phyloP scores from a whole-genome alignment of 2,888 invertebrate genomes.

The Therioaphis trifolii region DNA sequence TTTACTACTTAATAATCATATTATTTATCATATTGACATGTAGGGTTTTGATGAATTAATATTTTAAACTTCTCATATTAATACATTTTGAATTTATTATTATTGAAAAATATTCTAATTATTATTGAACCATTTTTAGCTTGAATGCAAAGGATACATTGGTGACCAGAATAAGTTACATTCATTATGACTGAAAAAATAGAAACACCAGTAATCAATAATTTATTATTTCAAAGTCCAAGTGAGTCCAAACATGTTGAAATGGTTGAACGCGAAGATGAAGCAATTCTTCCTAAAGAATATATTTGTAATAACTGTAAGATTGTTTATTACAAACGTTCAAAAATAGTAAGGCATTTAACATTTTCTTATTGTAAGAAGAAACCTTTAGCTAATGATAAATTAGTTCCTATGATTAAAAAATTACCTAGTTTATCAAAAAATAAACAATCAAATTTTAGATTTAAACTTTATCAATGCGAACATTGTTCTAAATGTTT shows the following conservation, averaged over 20 bases:
- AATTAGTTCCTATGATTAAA: constrained; percentile 39
- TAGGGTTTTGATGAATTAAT: neutral
- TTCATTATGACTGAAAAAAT: neutral
- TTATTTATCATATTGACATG: too few relatives aligned
- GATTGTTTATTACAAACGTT: constrained; percentile 24
- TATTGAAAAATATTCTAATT: neutral
- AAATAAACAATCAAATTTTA: constrained; percentile 22
- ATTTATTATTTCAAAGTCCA: constrained; percentile 21
- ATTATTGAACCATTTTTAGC: constrained; percentile 13
- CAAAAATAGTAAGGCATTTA: constrained; percentile 42
- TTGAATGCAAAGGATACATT: constrained; percentile 30
- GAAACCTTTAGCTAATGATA: neutral
- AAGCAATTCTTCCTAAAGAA: constrained; percentile 25
- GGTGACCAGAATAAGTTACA: constrained; percentile 28
- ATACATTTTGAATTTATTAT: too few relatives aligned
- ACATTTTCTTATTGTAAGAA: neutral
- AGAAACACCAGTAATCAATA: neutral
- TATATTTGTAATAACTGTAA: constrained; percentile 43
- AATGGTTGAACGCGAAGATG: constrained; percentile 15
- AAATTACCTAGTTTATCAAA: constrained; percentile 25
- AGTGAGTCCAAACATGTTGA: constrained; percentile 26
- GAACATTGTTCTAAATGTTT: constrained; percentile 43
- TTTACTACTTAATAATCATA: too few relatives aligned
- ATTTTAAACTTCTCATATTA: neutral
- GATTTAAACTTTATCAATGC: constrained; percentile 26